These are phyloP conservation scores for Xiphorhynchus erythropygius DNA, from an alignment of 2,797 vertebrate species.

Conservation along the genomic window DNA sequence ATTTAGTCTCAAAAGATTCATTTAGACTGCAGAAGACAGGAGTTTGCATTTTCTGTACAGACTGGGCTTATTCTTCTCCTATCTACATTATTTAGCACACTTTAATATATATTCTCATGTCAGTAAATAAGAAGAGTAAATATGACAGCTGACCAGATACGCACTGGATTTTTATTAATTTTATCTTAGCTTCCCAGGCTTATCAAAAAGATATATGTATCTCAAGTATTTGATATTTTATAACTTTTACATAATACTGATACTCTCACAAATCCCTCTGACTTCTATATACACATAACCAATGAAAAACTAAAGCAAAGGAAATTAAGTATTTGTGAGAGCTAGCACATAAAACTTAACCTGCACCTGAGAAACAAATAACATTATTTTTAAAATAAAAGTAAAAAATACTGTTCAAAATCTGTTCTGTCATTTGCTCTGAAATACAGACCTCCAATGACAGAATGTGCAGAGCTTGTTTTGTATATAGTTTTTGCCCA, in stretches of 20 bases:
- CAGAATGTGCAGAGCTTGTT: background rate
- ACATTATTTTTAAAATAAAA: background rate
- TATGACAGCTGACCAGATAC: background rate
- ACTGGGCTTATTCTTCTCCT: background rate
- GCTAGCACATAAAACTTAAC: background rate
- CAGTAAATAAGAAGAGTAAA: background rate
- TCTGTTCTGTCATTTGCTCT: background rate
- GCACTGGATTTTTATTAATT: conserved; percentile 1
- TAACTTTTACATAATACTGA: background rate
- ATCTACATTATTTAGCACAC: background rate
- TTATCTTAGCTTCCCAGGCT: background rate
- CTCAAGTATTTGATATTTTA: background rate
- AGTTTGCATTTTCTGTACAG: background rate
- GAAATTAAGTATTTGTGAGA: background rate
- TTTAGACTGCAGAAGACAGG: background rate
- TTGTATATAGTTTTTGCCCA: background rate
- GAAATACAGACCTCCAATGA: background rate
- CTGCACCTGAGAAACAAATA: background rate
- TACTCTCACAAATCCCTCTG: background rate
- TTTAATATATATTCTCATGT: background rate
- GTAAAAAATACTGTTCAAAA: background rate
- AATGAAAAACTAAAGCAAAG: background rate
- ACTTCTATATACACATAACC: background rate
- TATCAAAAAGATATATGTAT: background rate
- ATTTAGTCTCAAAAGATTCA: background rate